Base-by-base conservation (phyloP, 2,888 invertebrate genomes). In the Netelia inedita region DNA sequence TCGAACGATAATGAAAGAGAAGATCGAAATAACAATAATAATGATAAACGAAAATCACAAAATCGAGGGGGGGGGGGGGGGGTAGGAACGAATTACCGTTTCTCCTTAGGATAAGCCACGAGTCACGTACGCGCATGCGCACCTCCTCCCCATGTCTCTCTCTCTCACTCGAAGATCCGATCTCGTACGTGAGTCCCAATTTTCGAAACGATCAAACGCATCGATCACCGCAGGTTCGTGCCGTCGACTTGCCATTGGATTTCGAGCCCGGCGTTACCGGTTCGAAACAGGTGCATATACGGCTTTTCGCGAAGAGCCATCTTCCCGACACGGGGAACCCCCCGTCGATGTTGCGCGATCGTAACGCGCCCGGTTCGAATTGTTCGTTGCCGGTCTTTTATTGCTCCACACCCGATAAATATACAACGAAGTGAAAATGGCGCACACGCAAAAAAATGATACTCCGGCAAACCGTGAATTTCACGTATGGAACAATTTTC, bases 101-200 rank as follows among this genome's bases (percentile, higher is more conserved):
- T 72, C 72, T 1, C 61, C 57, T 35, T 41, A 28, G 80, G 43
- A 41, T 69, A 50, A 78, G 73, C 78, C 71, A 85, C 74, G 57
- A 78, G 73, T 81, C 71, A 85, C 84, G 78, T 74, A 55, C 57
- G 79, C 72, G 68, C 72, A 80, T 73, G 78, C 68, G 83, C 76
- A 63, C 59, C 57, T 71, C 19, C 73, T 21, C 65, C 21, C 68
- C 46, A 16, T 46, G 50, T 66, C 43, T 66, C 23, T 79, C 71
- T 61, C 43, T 53, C 43, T 57, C 11, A 57, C 23, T 11, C 63
- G 74, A 43, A 53, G 16, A 73, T 10, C 28, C 79, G 68, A 69
- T 66, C 59, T 55, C 61, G 74, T 83, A 86, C 86, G 86, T 83
- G 86, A 85, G 85, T 82, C 82, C 85, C 85, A 79, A 82, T 86